Evolutionary conservation across 2,113 vertebrate species (phyloP).

Genomic region (Centropus unirufus): DNA sequence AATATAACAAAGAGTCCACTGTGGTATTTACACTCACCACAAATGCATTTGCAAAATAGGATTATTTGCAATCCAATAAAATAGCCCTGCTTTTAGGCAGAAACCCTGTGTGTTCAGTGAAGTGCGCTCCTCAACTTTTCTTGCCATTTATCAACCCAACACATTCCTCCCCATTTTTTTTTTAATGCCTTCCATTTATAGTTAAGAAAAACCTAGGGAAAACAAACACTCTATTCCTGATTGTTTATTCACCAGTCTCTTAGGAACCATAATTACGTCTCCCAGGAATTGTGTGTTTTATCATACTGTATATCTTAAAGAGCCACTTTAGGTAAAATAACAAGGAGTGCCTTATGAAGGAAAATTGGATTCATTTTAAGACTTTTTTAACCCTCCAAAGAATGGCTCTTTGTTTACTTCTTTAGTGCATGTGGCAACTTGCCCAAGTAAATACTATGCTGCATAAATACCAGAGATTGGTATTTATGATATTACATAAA

Average conservation of each 20-base stretch:
- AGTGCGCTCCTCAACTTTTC: neutral
- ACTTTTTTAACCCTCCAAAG: constrained; percentile 75
- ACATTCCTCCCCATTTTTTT: constrained; percentile 41
- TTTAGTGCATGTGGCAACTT: constrained; percentile 77
- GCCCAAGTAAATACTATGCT: constrained; percentile 76
- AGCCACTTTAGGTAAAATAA: constrained; percentile 77
- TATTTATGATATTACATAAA: constrained; percentile 82
- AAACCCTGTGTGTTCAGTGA: neutral
- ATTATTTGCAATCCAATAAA: constrained; percentile 38
- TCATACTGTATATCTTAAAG: constrained; percentile 73
- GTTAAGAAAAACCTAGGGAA: constrained; percentile 41
- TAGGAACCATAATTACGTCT: constrained; percentile 71
- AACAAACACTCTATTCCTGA: constrained; percentile 58
- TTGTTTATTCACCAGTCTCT: constrained; percentile 72
- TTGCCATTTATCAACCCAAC: constrained; percentile 15
- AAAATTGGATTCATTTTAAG: constrained; percentile 78
- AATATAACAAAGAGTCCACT: constrained; percentile 37
- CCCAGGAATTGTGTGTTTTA: constrained; percentile 71
- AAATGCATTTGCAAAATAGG: constrained; percentile 21
- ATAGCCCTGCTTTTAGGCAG: neutral
- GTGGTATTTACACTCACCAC: neutral
- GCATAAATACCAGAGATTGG: constrained; percentile 79
- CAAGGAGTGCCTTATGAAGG: constrained; percentile 77
- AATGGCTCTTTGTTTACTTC: constrained; percentile 82
- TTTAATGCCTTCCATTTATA: constrained; percentile 59